phyloP scores from a whole-genome alignment of 64 coral and sea anemone genomes.

The Anthopleura sola region DNA sequence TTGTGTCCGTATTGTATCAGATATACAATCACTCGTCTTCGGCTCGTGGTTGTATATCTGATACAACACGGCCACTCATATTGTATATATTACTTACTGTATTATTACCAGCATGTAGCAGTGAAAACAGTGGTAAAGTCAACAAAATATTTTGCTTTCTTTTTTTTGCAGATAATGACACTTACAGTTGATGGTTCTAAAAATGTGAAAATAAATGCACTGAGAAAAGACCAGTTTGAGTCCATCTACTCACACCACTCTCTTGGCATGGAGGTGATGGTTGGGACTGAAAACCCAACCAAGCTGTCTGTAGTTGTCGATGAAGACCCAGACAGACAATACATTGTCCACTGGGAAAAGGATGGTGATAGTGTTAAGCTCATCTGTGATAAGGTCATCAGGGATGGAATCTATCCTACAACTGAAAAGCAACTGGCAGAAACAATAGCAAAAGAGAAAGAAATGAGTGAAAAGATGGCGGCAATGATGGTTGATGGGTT shows the following conservation, averaged over 20 bases:
- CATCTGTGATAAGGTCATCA: constrained; percentile 67
- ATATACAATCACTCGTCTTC: too few relatives aligned
- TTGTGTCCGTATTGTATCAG: too few relatives aligned
- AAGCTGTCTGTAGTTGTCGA: constrained; percentile 50
- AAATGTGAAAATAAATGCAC: constrained; percentile 51
- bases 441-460: constrained; percentile 32
- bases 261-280: constrained; percentile 50
- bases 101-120: too few relatives aligned
- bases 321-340: constrained; percentile 48
- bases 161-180: constrained; percentile 51
- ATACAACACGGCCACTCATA: too few relatives aligned
- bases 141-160: background rate
- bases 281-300: constrained; percentile 37
- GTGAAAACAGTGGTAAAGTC: background rate
- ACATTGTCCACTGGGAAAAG: constrained; percentile 67
- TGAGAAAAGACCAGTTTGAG: constrained; percentile 61
- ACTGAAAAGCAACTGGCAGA: constrained; percentile 62
- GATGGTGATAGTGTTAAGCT: constrained; percentile 43
- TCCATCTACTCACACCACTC: constrained; percentile 69
- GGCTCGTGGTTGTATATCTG: too few relatives aligned
- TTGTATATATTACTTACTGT: too few relatives aligned
- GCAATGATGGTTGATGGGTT: constrained; percentile 35
- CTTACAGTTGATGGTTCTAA: constrained; percentile 63
- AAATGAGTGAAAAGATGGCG: constrained; percentile 50
- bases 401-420: constrained; percentile 66